Percentiles rank a stretch among this genome's conserved stretches.
phyloP scores from a whole-genome alignment of 2,888 invertebrate genomes.

The Parnassius smintheus region DNA sequence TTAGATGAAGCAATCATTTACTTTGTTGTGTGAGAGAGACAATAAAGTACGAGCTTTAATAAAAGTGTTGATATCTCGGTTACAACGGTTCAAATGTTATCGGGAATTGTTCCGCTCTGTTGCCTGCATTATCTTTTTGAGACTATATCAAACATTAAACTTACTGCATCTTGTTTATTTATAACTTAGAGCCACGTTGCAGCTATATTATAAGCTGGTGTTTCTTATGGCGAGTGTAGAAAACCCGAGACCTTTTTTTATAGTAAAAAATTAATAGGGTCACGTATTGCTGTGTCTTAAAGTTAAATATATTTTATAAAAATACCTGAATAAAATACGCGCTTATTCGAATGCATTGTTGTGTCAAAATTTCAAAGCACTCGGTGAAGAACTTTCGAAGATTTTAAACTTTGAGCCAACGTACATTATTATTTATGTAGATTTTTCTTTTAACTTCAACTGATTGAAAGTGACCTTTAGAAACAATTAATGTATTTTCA shows the following conservation, averaged over 20 bases:
- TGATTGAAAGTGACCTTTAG: background rate
- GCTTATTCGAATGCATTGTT: too few relatives aligned
- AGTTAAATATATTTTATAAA: too few relatives aligned
- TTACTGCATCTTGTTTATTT: conserved; percentile 5
- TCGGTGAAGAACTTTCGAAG: too few relatives aligned
- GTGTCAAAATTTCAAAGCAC: too few relatives aligned
- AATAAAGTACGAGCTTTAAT: conserved; percentile 47
- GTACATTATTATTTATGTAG: too few relatives aligned
- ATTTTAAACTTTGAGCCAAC: too few relatives aligned
- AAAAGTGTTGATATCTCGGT: conserved; percentile 45
- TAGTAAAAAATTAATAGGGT: too few relatives aligned
- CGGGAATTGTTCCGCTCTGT: conserved; percentile 9
- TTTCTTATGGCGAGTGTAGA: too few relatives aligned
- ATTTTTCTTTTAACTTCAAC: background rate
- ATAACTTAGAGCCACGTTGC: background rate
- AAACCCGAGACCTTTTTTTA: too few relatives aligned
- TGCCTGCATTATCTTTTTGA: conserved; percentile 18
- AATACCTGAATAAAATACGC: too few relatives aligned
- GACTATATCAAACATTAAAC: conserved; percentile 17
- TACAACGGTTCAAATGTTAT: conserved; percentile 24
- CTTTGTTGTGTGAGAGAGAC: conserved; percentile 46
- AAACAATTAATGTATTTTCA: background rate
- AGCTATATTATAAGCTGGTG: too few relatives aligned
- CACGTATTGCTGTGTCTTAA: too few relatives aligned
- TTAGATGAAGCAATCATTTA: conserved; percentile 45